Evolutionary conservation across 1,140 invertebrate genomes (phyloP), one percentile per base, ranked within the genome.

Genomic region (Brachionus plicatilis): DNA sequence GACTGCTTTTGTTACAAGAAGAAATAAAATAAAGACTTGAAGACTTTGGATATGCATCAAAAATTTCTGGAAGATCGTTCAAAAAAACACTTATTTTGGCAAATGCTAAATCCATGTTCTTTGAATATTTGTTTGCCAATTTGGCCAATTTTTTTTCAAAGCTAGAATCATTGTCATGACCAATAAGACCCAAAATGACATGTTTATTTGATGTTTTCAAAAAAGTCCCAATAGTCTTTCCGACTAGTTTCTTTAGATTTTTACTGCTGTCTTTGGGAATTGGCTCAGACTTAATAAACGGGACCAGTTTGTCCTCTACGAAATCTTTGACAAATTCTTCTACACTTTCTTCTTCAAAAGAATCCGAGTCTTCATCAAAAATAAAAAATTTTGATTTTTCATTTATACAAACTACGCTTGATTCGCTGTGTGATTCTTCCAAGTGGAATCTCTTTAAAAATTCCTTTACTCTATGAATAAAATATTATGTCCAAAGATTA

Each of bases 341-440:
- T 12, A 76, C 47, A 11, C 24, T 47, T 1, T 76, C 72, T 76
- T 76, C 43, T 20, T 76, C 72, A 47, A 76, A 76, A 24, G 41
- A 47, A 50, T 76, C 72, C 11, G 9, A 27, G 20, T 76, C 72
- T 47, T 76, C 43, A 76, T 76, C 45, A 76, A 37, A 50, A 12
- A 76, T 50, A 17, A 76, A 76, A 76, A 76, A 76, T 50, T 76
- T 76, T 29, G 72, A 76, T 24, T 76, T 50, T 76, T 76, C 72
- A 76, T 76, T 76, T 12, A 76, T 17, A 29, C 72, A 76, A 14
- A 76, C 72, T 11, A 76, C 6, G 33, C 45, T 76, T 11, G 45
- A 14, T 76, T 76, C 72, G 27, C 45, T 76, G 33, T 50, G 20
- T 3, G 72, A 76, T 27, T 24, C 72, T 76, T 76, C 72, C n/a